These are phyloP conservation scores for Oreochromis aureus DNA, from an alignment of 2,113 vertebrate species.

Conservation along the genomic window DNA sequence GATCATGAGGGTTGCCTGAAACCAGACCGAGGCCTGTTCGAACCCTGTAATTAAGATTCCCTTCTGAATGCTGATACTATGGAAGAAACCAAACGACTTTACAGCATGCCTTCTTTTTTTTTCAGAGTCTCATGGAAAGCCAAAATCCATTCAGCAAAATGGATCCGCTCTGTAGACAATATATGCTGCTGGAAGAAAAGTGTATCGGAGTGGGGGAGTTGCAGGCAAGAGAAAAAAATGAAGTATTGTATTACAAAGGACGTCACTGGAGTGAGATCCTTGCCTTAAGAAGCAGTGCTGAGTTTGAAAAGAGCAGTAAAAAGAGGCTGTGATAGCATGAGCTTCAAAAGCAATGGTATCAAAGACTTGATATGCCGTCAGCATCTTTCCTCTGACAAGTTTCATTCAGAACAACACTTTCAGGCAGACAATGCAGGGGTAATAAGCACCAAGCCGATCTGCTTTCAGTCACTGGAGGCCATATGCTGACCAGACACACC, in stretches of 20 bases:
- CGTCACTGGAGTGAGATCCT: slow-evolving; percentile 23
- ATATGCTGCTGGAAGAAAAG: slow-evolving; percentile 33
- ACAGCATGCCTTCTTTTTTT: slow-evolving; percentile 56
- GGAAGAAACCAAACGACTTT: slow-evolving; percentile 73
- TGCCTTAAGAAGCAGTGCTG: slow-evolving; percentile 1
- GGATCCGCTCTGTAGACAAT: slow-evolving; percentile 25
- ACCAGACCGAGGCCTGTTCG: slow-evolving; percentile 54
- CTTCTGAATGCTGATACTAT: slow-evolving; percentile 71
- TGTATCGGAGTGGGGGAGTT: slow-evolving; percentile 42
- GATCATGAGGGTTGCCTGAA: slow-evolving; percentile 69
- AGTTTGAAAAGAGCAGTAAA: slow-evolving; percentile 3
- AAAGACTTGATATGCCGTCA: neutral
- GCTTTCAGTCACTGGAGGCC: slow-evolving; percentile 43
- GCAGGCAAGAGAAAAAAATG: neutral
- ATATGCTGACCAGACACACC: slow-evolving; percentile 62
- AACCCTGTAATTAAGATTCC: slow-evolving; percentile 77
- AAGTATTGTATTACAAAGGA: slow-evolving; percentile 42
- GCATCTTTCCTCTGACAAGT: neutral
- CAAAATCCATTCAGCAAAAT: slow-evolving; percentile 68
- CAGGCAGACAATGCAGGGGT: slow-evolving; percentile 28
- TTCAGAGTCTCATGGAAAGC: slow-evolving; percentile 58
- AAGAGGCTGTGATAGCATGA: neutral
- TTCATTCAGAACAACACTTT: neutral
- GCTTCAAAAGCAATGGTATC: neutral
- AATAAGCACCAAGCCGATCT: slow-evolving; percentile 24